Conservation (phyloP, 2,797 vertebrate genomes). For the Tokudaia muenninki region DNA sequence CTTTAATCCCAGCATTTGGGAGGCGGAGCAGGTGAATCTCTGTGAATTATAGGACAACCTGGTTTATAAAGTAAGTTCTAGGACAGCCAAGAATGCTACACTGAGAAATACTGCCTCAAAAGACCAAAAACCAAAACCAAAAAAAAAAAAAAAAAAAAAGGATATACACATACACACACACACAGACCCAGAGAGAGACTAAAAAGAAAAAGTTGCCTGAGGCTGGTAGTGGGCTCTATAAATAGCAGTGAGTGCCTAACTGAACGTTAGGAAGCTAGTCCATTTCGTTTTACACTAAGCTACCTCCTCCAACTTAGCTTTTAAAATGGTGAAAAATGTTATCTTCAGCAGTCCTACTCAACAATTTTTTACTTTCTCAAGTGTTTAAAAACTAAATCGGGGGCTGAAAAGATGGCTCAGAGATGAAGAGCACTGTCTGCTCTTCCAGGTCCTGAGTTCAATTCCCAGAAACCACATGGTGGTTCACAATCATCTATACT, state of each 20-base stretch:
- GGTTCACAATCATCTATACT: too few relatives aligned
- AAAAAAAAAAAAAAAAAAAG: too few relatives aligned
- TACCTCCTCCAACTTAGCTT: background rate
- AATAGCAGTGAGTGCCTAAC: background rate
- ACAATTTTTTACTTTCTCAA: background rate
- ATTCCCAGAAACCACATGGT: too few relatives aligned
- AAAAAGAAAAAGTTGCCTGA: too few relatives aligned
- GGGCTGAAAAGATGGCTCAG: background rate
- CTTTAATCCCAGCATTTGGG: background rate
- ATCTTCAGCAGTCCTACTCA: background rate
- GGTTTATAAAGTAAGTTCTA: too few relatives aligned
- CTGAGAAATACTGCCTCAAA: background rate
- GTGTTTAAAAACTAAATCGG: constrained; percentile 19
- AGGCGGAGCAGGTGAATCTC: background rate
- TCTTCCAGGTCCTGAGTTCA: too few relatives aligned
- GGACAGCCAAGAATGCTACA: background rate
- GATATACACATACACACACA: too few relatives aligned
- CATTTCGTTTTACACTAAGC: background rate
- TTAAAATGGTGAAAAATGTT: background rate
- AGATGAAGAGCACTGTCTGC: too few relatives aligned
- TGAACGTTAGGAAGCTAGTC: background rate
- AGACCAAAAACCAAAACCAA: too few relatives aligned
- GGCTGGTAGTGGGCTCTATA: background rate
- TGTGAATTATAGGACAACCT: too few relatives aligned
- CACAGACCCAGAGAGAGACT: too few relatives aligned